phyloP scores from a whole-genome alignment of 2,113 vertebrate genomes.

The Mustela lutreola region DNA sequence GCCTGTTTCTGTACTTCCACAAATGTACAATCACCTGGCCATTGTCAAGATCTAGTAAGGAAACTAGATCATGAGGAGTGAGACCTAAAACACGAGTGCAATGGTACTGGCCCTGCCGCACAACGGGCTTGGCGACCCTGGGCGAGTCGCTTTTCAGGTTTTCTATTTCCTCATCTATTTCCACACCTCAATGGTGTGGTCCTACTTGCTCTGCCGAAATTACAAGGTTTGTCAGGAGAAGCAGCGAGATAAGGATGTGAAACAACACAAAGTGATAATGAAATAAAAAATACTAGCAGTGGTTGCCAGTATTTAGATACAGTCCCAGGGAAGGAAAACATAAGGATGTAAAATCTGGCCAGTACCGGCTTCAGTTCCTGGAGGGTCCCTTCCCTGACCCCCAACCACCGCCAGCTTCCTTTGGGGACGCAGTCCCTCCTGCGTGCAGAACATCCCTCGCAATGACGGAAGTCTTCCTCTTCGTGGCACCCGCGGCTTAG shows the following conservation, averaged over 20 bases:
- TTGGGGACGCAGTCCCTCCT: neutral
- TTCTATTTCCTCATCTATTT: constrained; percentile 11
- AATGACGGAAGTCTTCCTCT: neutral
- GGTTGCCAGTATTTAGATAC: neutral
- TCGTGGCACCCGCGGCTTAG: neutral
- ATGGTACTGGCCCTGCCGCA: neutral
- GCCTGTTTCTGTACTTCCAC: neutral
- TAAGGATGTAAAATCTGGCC: neutral
- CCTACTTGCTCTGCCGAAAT: neutral
- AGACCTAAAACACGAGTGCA: neutral
- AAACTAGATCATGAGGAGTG: neutral
- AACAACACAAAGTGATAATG: neutral
- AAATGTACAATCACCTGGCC: neutral
- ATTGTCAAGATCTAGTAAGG: neutral
- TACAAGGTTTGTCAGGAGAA: neutral
- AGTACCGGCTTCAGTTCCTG: neutral
- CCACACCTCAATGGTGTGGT: neutral
- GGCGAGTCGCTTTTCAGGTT: neutral
- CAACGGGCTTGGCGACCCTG: neutral
- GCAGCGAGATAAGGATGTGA: neutral
- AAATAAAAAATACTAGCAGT: neutral
- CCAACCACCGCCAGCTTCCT: neutral
- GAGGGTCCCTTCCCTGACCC: neutral
- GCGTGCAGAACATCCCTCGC: neutral
- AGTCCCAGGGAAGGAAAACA: neutral